Base-by-base conservation (phyloP, 2,888 invertebrate genomes). In the Volucella bombylans region DNA sequence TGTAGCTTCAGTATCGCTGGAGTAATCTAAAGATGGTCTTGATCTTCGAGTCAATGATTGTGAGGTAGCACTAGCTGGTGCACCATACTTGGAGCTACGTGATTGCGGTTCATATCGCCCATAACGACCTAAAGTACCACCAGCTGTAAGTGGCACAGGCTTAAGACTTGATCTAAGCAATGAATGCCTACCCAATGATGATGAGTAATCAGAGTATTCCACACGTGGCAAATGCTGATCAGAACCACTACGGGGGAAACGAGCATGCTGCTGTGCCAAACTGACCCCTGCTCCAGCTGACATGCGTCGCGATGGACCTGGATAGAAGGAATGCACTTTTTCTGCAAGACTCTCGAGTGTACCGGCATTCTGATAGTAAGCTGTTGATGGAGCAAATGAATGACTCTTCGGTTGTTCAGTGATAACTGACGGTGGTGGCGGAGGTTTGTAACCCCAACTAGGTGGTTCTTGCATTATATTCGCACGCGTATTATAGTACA, bases 1-100 rank as follows among this genome's bases (percentile, higher is more conserved):
- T 0, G 96, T 96, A n/a, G 97, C 96, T 93, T 99, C 98, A 0
- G 98, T 98, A 90, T 98, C 98, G 64, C 98, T 98, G 31, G 98
- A 98, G 91, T 97, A 97, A 92, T 97, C 97, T 90, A 98, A 92
- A 87, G 96, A 96, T 47, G 92, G 92, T 88, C 96, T 93, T 88
- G 96, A 95, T 86, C 97, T 94, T 88, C 96, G 93, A 1, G 94
- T 94, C 82, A 96, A 92, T 6, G 96, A 94, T 61, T 91, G 90
- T 2, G 90, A 90, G 2, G 88, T 88, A 4, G 89, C 89, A 2
- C 88, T 88, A 55, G 92, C 92, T 49, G 92, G 92, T 4, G 93
- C 92, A 52, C 93, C 92, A 87, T 94, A 93, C 87, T 94, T 93
- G 15, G 91, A 88, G 39, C 90, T 90, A 4, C 88, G 87, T 47